Base-by-base conservation (phyloP, 2,888 invertebrate genomes). In the Temnothorax ravouxi region DNA sequence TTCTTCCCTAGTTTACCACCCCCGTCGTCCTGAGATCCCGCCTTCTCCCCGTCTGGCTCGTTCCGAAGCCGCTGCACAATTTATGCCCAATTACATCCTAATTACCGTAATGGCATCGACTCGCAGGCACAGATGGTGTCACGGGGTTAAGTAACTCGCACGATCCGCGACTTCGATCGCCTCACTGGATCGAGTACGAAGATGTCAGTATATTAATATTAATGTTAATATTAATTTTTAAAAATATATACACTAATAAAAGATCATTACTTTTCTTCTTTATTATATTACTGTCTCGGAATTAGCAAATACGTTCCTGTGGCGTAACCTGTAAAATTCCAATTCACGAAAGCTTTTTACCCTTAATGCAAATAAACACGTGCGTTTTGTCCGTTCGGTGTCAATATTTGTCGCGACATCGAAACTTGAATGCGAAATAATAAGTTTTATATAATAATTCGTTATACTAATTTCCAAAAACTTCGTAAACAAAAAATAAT, bases 71-170 rank as follows among this genome's bases (percentile, higher is more conserved):
- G 61, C 86, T 75, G 81, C 84, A 88, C 91, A 88, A 91, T 92
- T 92, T 89, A 91, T 90, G 89, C 89, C 90, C 92, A 92, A 91
- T 92, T 92, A 91, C 88, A 88, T 88, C 86, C 86, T 91, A 91
- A 92, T 92, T 92, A 92, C 88, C 85, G 90, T 91, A 91, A 91
- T 91, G 88, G 87, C 88, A 91, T 67, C 87, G 89, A 85, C 89
- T 89, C 86, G n/a, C n/a, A 80, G 84, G 75, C 86, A 86, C 88
- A 90, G 90, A 89, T 90, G 91, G 88, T 90, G 89, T 41, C 88
- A 87, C 89, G 83, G 74, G 89, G 88, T 91, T 91, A 91, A 90
- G 87, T 88, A 89, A 91, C 90, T 90, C 88, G 88, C 88, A 86
- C 88, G 86, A 84, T 66, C 84, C 81, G 87, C 50, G 52, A 41